phyloP scores from a whole-genome alignment of 2,888 invertebrate species.

The Phragmatobia fuliginosa region DNA sequence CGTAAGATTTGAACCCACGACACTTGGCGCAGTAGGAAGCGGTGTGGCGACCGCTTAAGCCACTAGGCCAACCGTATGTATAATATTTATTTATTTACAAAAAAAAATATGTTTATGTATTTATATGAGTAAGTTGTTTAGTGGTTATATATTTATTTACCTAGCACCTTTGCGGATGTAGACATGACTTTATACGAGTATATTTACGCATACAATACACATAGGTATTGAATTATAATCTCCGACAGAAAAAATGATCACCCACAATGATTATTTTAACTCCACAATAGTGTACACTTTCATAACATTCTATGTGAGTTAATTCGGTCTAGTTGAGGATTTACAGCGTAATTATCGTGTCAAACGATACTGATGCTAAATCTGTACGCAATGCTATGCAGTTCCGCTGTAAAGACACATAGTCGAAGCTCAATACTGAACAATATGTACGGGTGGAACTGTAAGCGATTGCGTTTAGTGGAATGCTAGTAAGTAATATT shows the following conservation, averaged over 20 bases:
- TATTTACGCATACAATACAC: too few relatives aligned
- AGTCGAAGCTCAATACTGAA: constrained; percentile 24
- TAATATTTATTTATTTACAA: too few relatives aligned
- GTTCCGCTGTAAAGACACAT: constrained; percentile 26
- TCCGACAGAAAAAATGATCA: not conserved
- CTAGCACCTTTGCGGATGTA: too few relatives aligned
- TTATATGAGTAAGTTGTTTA: too few relatives aligned
- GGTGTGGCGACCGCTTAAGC: too few relatives aligned
- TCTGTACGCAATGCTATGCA: constrained; percentile 51
- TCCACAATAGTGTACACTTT: constrained; percentile 44
- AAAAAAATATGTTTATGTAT: too few relatives aligned
- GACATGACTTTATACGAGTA: too few relatives aligned
- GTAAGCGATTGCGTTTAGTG: not conserved
- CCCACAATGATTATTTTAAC: constrained; percentile 10
- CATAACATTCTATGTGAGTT: constrained; percentile 50
- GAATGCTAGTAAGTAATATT: not conserved
- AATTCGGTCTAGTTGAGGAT: constrained; percentile 60
- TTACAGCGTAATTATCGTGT: constrained; percentile 66
- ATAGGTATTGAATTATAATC: too few relatives aligned
- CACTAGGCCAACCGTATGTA: too few relatives aligned
- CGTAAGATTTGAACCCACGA: too few relatives aligned
- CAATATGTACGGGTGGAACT: not conserved
- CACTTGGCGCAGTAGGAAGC: too few relatives aligned
- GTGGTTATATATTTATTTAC: too few relatives aligned
- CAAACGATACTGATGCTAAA: constrained; percentile 63